Conservation (phyloP, 92 coral and sea anemone genomes). For the Epizoanthus stellaris region DNA sequence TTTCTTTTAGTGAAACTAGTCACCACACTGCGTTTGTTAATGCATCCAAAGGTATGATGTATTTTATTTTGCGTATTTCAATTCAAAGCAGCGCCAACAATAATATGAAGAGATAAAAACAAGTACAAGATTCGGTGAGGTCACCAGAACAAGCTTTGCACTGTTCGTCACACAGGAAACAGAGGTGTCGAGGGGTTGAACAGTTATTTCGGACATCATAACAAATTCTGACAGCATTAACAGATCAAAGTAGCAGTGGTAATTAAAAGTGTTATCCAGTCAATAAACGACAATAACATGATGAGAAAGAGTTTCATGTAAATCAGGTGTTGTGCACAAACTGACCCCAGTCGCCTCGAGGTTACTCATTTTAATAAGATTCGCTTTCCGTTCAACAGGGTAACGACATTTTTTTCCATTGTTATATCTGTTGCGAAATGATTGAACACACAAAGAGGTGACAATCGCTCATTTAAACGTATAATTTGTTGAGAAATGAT, state of each 20-base stretch:
- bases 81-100: neutral
- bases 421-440: neutral
- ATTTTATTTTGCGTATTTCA: neutral
- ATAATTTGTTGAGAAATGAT: neutral
- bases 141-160: neutral
- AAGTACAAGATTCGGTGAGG: neutral
- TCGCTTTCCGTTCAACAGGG: neutral
- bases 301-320: neutral
- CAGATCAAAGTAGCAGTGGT: neutral
- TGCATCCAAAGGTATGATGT: too few species aligned
- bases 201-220: neutral
- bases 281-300: neutral
- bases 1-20: neutral
- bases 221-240: conserved; percentile 12
- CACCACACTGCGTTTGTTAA: too few species aligned
- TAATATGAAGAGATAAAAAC: neutral
- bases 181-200: neutral
- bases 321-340: too few species aligned
- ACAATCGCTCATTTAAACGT: neutral
- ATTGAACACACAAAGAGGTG: neutral
- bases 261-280: neutral
- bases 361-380: neutral
- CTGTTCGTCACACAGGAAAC: neutral
- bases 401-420: neutral
- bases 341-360: neutral